These are phyloP conservation scores for Amphipoea lucens DNA, from an alignment of 2,888 invertebrate species.

Conservation along the genomic window DNA sequence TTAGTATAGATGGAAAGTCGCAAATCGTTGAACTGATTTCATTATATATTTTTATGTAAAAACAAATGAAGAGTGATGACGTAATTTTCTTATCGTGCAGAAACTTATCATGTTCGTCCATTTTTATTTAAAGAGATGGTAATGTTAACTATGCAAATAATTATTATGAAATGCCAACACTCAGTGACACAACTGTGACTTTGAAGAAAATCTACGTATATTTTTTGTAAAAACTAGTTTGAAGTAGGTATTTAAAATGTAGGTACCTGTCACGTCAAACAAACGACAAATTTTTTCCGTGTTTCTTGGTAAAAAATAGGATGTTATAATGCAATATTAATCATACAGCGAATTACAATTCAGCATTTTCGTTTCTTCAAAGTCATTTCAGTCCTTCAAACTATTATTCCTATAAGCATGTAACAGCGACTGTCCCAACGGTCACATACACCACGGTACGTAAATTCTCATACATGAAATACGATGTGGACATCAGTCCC, in stretches of 20 bases:
- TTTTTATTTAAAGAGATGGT: conserved; percentile 29
- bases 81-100: conserved; percentile 35
- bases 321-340: neutral
- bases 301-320: neutral
- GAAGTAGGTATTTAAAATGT: neutral
- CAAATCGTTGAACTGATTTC: conserved; percentile 38
- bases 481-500: conserved; percentile 68
- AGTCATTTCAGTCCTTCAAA: neutral
- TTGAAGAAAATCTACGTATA: neutral
- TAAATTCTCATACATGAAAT: conserved; percentile 74
- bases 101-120: conserved; percentile 30
- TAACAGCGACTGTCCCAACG: conserved; percentile 67
- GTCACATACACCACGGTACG: conserved; percentile 67
- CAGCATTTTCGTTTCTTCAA: neutral
- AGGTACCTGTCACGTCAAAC: neutral
- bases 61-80: conserved; percentile 14
- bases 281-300: neutral
- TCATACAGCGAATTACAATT: neutral
- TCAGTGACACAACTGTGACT: neutral
- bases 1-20: neutral
- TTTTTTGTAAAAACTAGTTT: neutral
- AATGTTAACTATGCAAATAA: conserved; percentile 25
- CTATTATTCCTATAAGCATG: conserved; percentile 7
- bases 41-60: conserved; percentile 29
- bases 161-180: conserved; percentile 32